Base-by-base conservation (phyloP, 2,113 vertebrate species). In the Paratilapia polleni region DNA sequence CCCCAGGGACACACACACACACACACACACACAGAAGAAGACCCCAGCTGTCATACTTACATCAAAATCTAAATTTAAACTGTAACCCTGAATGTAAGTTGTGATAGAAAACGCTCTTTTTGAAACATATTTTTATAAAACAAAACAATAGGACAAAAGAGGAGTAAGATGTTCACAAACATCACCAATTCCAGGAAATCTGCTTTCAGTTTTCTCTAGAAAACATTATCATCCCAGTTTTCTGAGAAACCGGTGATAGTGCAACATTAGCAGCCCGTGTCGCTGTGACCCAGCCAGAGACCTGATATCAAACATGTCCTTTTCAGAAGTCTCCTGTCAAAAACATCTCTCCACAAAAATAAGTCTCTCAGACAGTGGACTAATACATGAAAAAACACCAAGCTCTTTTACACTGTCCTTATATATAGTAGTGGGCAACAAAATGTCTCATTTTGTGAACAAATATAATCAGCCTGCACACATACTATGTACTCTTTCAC, bases 1-100 rank as follows among this genome's bases (percentile, higher is more conserved):
- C 91, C 75, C 11, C 13, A 70, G 78, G 84, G 80, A 83, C 14
- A 15, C 49, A 13, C 11, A 78, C 14, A 8, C 66, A 38, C 43
- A 43, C 41, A 13, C 41, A 54, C 61, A 59, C 73, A 56, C 36
- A 52, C 24, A 31, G 76, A 8, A 20, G 6, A 78, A 59, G 58
- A 31, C 57, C 31, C 38, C 36, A 60, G 36, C 76, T 49, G 57
- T 4, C 19, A 6, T 47, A 31, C 11, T 59, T 13, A 28, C 43
- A 26, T 20, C 15, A 28, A 60, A 15, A 60, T 59, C 38, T 61
- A 43, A 78, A 61, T 78, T 38, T 60, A 47, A 61, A 61, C 76
- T 61, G 31, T 8, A 2, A 41, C 36, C 75, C 57, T 0, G 38
- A 43, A 31, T 20, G 6, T 11, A 24, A n/a, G 38, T 59, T 73